phyloP scores from a whole-genome alignment of 2,888 invertebrate genomes.

The Orchestes rusci region DNA sequence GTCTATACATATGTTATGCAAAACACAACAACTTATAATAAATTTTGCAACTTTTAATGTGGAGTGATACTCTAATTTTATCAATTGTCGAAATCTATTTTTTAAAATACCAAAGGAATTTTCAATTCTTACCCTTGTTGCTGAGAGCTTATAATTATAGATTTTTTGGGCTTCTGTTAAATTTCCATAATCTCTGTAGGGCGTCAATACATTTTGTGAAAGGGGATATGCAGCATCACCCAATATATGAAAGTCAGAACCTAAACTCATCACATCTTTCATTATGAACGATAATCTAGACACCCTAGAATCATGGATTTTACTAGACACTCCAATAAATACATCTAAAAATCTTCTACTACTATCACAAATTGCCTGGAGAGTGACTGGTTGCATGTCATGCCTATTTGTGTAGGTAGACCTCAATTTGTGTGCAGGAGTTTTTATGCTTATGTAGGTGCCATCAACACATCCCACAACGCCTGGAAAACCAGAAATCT shows the following conservation, averaged over 20 bases:
- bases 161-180: constrained; percentile 27
- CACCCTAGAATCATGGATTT: constrained; percentile 33
- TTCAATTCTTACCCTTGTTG: constrained; percentile 33
- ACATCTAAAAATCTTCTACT: constrained; percentile 31
- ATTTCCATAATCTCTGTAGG: constrained; percentile 32
- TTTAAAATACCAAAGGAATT: constrained; percentile 35
- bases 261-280: too few species aligned
- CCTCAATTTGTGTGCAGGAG: constrained; percentile 33
- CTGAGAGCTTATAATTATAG: constrained; percentile 31
- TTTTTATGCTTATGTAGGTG: constrained; percentile 27
- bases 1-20: constrained; percentile 5
- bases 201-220: constrained; percentile 29
- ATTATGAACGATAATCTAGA: too few species aligned
- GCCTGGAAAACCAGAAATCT: constrained; percentile 23
- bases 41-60: not conserved
- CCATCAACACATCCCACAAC: constrained; percentile 29
- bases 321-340: constrained; percentile 32
- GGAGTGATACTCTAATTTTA: not conserved
- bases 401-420: constrained; percentile 35
- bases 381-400: constrained; percentile 28
- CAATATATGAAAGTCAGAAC: too few species aligned
- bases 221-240: constrained; percentile 32
- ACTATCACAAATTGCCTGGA: constrained; percentile 34
- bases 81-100: constrained; percentile 1
- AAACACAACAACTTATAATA: constrained; percentile 6